Percentiles rank a stretch among this genome's conserved stretches.
phyloP scores from a whole-genome alignment of 2,888 invertebrate species.

The Andrena haemorrhoa region DNA sequence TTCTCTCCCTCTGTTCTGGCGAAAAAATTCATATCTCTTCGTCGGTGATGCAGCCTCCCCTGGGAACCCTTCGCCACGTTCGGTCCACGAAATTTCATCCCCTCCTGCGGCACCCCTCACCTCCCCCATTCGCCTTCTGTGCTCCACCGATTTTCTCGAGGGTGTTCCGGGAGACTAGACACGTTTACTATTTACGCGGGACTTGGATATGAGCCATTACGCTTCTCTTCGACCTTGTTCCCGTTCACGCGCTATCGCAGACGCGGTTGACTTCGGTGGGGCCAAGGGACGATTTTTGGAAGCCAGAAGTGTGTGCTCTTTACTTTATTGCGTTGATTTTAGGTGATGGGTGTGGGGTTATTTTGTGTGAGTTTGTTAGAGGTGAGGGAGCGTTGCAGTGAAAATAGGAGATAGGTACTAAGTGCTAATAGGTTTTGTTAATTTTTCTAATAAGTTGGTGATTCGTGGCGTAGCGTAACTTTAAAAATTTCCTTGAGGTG shows the following conservation, averaged over 20 bases:
- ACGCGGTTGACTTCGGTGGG: not conserved
- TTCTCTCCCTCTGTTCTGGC: not conserved
- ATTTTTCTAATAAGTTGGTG: too few species aligned
- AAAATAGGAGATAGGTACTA: too few species aligned
- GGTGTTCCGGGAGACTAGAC: conserved; percentile 12
- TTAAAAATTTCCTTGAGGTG: too few species aligned
- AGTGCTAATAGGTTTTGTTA: too few species aligned
- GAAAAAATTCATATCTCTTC: conserved; percentile 61
- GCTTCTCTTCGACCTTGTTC: not conserved
- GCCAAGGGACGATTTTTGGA: too few species aligned
- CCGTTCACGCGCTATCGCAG: not conserved
- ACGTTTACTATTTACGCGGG: conserved; percentile 37
- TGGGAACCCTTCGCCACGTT: conserved; percentile 42
- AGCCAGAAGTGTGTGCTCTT: not conserved
- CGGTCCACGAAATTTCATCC: conserved; percentile 41
- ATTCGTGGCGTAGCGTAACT: too few species aligned
- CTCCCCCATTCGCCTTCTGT: not conserved
- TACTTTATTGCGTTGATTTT: too few species aligned
- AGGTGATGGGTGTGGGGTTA: too few species aligned
- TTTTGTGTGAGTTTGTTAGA: too few species aligned
- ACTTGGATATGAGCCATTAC: conserved; percentile 4
- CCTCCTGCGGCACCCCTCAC: not conserved
- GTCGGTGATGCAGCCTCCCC: conserved; percentile 31
- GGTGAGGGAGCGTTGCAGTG: too few species aligned
- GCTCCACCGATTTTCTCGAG: conserved; percentile 32